A percentile compares a stretch with the other conserved stretches of the same genome.
Conservation (phyloP, 2,797 vertebrate genomes). For the Borostomias antarcticus region DNA sequence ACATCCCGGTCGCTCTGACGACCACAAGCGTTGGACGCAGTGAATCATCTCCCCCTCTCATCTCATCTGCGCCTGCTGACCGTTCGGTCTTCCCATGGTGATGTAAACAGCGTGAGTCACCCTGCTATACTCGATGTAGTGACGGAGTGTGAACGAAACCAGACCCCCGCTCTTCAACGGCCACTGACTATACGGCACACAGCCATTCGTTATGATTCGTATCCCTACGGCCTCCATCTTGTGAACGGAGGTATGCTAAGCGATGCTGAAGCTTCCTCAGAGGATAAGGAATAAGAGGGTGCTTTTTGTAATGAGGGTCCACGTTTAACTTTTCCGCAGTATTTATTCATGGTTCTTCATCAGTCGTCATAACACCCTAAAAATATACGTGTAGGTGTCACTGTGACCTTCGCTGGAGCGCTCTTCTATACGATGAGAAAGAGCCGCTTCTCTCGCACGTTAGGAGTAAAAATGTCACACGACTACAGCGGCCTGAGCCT, state of each 20-base stretch:
- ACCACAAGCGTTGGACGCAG: conserved; percentile 38
- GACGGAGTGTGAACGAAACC: conserved; percentile 14
- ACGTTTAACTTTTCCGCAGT: too few relatives aligned
- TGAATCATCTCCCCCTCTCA: conserved; percentile 59
- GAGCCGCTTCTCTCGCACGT: background rate
- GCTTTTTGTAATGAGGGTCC: background rate
- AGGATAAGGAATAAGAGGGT: background rate
- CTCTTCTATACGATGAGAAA: too few relatives aligned
- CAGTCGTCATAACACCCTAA: background rate
- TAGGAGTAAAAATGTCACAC: conserved; percentile 47
- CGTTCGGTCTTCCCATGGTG: conserved; percentile 32
- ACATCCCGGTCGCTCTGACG: conserved; percentile 35
- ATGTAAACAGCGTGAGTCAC: conserved; percentile 50
- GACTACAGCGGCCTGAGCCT: conserved; percentile 51
- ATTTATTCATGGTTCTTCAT: too few relatives aligned
- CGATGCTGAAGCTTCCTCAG: background rate
- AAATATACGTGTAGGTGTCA: background rate
- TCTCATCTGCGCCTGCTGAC: conserved; percentile 36
- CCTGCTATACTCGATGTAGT: conserved; percentile 1
- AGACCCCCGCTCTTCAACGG: background rate
- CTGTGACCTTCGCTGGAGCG: background rate
- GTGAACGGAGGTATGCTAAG: background rate
- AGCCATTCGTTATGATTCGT: background rate
- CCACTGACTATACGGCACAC: background rate
- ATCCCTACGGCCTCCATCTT: background rate